Evolutionary conservation across 2,888 invertebrate species (phyloP).

Genomic region (Zonitis immaculata): DNA sequence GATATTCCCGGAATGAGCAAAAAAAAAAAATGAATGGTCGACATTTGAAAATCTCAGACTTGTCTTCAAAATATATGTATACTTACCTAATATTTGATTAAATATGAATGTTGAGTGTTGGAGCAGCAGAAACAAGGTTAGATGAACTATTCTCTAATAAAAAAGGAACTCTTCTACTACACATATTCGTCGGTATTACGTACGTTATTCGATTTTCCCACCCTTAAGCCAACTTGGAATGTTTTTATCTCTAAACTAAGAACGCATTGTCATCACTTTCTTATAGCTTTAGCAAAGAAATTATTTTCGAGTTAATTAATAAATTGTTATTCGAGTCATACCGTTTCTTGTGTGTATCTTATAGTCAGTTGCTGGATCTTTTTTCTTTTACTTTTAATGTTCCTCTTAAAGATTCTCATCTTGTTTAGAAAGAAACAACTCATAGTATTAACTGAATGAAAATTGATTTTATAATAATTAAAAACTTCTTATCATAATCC

Average conservation of each 20-base stretch:
- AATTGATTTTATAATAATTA: not conserved
- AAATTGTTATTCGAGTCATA: constrained; percentile 32
- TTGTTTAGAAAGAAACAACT: too few relatives aligned
- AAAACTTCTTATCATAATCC: not conserved
- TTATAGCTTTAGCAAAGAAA: constrained; percentile 29
- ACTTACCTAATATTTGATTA: not conserved
- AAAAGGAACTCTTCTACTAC: constrained; percentile 25
- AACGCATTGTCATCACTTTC: constrained; percentile 32
- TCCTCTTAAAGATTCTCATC: not conserved
- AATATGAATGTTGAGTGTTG: constrained; percentile 1
- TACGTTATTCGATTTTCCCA: constrained; percentile 28
- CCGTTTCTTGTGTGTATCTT: constrained; percentile 13
- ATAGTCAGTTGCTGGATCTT: not conserved
- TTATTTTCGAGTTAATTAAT: constrained; percentile 32
- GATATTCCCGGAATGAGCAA: too few relatives aligned
- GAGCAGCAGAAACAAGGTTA: constrained; percentile 10
- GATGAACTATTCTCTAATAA: constrained; percentile 24
- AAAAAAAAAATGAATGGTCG: not conserved
- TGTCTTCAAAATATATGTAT: not conserved
- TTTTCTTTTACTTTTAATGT: constrained; percentile 6
- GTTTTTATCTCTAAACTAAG: constrained; percentile 25
- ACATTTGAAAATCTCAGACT: not conserved
- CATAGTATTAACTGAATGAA: not conserved
- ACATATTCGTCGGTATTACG: constrained; percentile 25
- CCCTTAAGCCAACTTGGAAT: constrained; percentile 26